A percentile compares a stretch with the other conserved stretches of the same genome.
phyloP scores from a whole-genome alignment of 1,140 invertebrate species.

The Nasonia vitripennis region DNA sequence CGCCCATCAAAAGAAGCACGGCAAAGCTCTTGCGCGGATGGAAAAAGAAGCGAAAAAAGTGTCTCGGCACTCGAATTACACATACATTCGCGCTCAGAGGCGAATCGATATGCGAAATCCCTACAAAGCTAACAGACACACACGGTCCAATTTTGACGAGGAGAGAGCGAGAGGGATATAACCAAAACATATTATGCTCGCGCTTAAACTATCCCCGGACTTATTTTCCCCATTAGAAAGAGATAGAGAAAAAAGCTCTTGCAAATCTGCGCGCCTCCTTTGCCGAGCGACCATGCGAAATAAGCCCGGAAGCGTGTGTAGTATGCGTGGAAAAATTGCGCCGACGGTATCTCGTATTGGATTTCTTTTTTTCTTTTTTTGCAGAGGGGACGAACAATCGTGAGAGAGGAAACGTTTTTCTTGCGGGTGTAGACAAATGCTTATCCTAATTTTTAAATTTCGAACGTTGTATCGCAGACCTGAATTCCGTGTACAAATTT shows the following conservation, averaged over 20 bases:
- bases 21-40: not conserved
- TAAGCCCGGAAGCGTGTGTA: constrained; percentile 67
- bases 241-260: constrained; percentile 63
- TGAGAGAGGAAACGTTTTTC: not conserved
- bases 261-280: constrained; percentile 72
- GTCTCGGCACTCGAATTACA: constrained; percentile 11
- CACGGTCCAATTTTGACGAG: constrained; percentile 72
- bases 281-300: constrained; percentile 71
- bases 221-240: constrained; percentile 43
- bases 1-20: constrained; percentile 17
- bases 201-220: constrained; percentile 34
- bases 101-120: constrained; percentile 62
- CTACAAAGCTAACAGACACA: constrained; percentile 65
- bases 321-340: constrained; percentile 40
- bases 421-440: not conserved
- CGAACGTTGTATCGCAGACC: not conserved
- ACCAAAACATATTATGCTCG: constrained; percentile 61
- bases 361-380: not conserved
- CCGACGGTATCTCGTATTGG: not conserved
- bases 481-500: not conserved
- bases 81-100: constrained; percentile 41
- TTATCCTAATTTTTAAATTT: too few species aligned
- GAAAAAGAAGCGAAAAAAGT: not conserved
- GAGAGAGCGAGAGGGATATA: constrained; percentile 60
- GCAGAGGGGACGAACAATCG: not conserved